Evolutionary conservation across 2,797 vertebrate genomes (phyloP).

Genomic region (Pseudocheirus occidentalis): DNA sequence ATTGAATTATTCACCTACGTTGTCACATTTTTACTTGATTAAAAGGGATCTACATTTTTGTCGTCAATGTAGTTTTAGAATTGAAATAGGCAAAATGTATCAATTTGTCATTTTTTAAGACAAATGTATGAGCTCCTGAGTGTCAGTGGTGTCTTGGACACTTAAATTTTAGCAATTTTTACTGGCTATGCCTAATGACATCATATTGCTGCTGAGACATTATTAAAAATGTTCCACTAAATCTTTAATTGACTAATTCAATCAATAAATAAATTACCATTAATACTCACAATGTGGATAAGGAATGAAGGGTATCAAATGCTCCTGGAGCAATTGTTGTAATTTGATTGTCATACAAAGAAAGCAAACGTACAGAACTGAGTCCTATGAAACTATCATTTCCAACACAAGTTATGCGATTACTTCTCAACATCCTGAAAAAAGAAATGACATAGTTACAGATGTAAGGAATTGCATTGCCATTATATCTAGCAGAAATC

Average conservation of each 20-base stretch:
- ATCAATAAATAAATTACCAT: rapidly evolving
- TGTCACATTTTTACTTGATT: not conserved
- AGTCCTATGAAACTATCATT: constrained; percentile 97
- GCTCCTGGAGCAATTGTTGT: constrained; percentile 95
- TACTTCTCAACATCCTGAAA: constrained; percentile 96
- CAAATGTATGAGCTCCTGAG: not conserved
- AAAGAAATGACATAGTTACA: constrained; percentile 64
- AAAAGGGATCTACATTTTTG: not conserved
- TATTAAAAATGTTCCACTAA: not conserved
- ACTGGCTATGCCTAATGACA: not conserved
- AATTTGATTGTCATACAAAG: constrained; percentile 98
- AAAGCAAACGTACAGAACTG: constrained; percentile 96
- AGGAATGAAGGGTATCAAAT: constrained; percentile 95
- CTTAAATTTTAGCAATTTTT: not conserved
- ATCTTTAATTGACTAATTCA: rapidly evolving
- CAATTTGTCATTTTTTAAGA: not conserved
- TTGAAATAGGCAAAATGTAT: not conserved
- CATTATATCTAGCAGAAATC: constrained; percentile 31
- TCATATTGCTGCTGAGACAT: not conserved
- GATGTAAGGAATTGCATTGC: constrained; percentile 37
- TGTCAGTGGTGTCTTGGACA: not conserved
- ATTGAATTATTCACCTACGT: not conserved
- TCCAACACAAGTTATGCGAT: constrained; percentile 96
- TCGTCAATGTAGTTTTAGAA: not conserved
- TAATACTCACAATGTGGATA: constrained; percentile 95